Conservation (phyloP, 2,113 vertebrate genomes). For the Nibea albiflora region DNA sequence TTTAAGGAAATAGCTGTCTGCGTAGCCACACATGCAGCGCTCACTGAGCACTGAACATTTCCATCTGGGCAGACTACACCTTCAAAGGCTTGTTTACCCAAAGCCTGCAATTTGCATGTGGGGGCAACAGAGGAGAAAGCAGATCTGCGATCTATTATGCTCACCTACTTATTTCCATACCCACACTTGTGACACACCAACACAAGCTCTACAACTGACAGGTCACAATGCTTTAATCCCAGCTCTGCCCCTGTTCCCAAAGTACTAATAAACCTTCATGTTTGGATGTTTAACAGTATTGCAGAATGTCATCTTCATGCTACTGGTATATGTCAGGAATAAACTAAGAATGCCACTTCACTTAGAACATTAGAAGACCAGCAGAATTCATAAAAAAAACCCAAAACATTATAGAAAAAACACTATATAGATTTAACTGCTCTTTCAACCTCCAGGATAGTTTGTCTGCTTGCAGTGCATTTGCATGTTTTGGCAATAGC, state of each 20-base stretch:
- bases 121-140: conserved; percentile 67
- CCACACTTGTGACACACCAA: conserved; percentile 49
- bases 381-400: neutral
- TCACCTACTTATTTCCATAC: conserved; percentile 62
- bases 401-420: conserved; percentile 9
- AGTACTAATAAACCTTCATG: conserved; percentile 22
- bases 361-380: conserved; percentile 1
- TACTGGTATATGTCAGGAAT: neutral
- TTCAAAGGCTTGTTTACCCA: conserved; percentile 80
- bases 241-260: conserved; percentile 25
- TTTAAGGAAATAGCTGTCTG: conserved; percentile 69
- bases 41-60: conserved; percentile 67
- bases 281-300: conserved; percentile 24
- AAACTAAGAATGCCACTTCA: neutral
- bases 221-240: conserved; percentile 41
- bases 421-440: neutral
- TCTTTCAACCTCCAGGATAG: neutral
- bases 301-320: neutral
- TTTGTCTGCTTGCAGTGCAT: conserved; percentile 3
- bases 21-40: conserved; percentile 47
- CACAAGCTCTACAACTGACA: conserved; percentile 36
- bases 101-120: conserved; percentile 74
- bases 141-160: conserved; percentile 60
- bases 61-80: conserved; percentile 74
- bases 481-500: conserved; percentile 15